phyloP scores from a whole-genome alignment of 2,888 invertebrate genomes.

The Actias luna region DNA sequence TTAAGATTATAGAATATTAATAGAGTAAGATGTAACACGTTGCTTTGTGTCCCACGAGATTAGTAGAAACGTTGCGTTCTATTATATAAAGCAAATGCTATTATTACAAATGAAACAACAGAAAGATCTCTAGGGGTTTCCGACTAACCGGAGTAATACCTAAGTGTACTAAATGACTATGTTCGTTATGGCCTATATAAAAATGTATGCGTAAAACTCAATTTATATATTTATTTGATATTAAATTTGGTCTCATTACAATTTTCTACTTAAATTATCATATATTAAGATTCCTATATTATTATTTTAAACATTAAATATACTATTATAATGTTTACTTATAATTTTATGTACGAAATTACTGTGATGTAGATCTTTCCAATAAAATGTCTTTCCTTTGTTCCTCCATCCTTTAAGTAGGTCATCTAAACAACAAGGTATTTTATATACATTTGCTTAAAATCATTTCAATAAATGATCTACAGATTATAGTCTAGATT shows the following conservation, averaged over 20 bases:
- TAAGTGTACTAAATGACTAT: neutral
- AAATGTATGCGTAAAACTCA: neutral
- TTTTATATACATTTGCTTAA: neutral
- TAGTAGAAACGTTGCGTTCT: neutral
- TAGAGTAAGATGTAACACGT: neutral
- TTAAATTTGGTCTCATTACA: slow-evolving; percentile 5
- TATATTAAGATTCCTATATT: neutral
- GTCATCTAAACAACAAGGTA: neutral
- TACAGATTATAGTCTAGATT: neutral
- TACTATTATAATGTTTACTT: neutral
- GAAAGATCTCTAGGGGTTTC: neutral
- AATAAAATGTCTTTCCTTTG: neutral
- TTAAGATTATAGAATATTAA: neutral
- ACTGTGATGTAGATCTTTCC: neutral
- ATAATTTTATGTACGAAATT: neutral
- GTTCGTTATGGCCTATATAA: neutral
- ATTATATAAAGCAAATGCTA: neutral
- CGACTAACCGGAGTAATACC: neutral
- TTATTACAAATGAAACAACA: neutral
- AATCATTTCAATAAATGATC: neutral
- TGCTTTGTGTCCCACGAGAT: neutral
- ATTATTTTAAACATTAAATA: neutral
- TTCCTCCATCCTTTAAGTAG: neutral
- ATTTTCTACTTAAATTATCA: neutral
- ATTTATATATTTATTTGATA: neutral